phyloP scores from a whole-genome alignment of 2,888 invertebrate species.

The Ecliptopera silaceata region DNA sequence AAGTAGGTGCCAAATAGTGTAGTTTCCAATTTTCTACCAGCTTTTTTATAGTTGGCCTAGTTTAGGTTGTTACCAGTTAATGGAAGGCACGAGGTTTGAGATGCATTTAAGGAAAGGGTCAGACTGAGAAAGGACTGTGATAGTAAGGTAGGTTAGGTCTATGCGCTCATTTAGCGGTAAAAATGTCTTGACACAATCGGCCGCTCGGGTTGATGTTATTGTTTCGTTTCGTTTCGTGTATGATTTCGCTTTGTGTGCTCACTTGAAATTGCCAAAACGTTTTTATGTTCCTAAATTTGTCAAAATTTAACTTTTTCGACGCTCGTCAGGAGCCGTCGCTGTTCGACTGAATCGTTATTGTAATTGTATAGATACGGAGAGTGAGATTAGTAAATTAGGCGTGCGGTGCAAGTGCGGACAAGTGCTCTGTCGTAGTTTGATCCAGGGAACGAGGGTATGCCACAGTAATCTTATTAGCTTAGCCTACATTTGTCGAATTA shows the following conservation, averaged over 20 bases:
- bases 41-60: constrained; percentile 72
- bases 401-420: constrained; percentile 54
- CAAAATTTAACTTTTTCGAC: constrained; percentile 33
- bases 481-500: constrained; percentile 72
- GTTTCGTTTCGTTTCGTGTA: constrained; percentile 43
- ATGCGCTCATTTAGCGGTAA: constrained; percentile 79
- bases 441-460: constrained; percentile 63
- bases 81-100: constrained; percentile 68
- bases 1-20: constrained; percentile 82
- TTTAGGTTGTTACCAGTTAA: constrained; percentile 80
- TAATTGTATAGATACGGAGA: constrained; percentile 56
- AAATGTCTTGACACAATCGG: constrained; percentile 60
- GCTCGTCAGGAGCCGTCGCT: constrained; percentile 44
- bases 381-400: constrained; percentile 78
- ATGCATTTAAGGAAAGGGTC: constrained; percentile 81
- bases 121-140: constrained; percentile 83
- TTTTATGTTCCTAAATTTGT: constrained; percentile 44
- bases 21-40: constrained; percentile 71
- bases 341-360: constrained; percentile 73
- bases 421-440: constrained; percentile 71
- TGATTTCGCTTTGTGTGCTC: constrained; percentile 43
- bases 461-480: constrained; percentile 76
- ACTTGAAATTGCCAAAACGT: constrained; percentile 50
- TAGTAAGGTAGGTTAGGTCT: constrained; percentile 80
- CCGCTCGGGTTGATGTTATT: constrained; percentile 59